Evolutionary conservation across 1,140 invertebrate genomes (phyloP).

Genomic region (Drosophila persimilis): DNA sequence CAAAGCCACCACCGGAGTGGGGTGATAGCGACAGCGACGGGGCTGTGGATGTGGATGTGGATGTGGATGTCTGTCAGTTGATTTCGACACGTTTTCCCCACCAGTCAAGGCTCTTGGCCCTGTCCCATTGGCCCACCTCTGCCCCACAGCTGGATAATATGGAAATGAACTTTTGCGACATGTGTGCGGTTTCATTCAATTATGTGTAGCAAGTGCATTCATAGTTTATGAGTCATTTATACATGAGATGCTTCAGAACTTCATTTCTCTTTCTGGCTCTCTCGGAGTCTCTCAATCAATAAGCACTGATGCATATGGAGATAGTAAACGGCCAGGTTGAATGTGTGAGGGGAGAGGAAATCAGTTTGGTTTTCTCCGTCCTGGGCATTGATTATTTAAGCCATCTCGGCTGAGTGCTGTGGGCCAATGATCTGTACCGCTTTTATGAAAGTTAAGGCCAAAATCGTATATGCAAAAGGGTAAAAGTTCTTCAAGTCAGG

Average conservation of each 20-base stretch:
- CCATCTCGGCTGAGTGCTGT: constrained; percentile 43
- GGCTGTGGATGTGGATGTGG: too few relatives aligned
- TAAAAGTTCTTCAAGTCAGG: constrained; percentile 40
- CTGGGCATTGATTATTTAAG: constrained; percentile 53
- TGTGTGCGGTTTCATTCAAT: constrained; percentile 68
- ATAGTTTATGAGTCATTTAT: constrained; percentile 45
- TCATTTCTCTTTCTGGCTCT: background rate
- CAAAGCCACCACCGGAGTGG: constrained; percentile 3
- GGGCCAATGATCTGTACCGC: constrained; percentile 36
- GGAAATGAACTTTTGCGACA: constrained; percentile 41
- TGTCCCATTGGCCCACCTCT: too few relatives aligned
- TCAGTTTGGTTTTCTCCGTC: constrained; percentile 27
- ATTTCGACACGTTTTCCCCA: constrained; percentile 16
- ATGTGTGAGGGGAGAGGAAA: background rate
- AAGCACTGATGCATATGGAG: constrained; percentile 24
- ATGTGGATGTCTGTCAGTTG: background rate
- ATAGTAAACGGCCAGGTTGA: background rate
- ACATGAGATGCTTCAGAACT: constrained; percentile 2
- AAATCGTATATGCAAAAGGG: constrained; percentile 47
- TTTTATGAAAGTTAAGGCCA: background rate
- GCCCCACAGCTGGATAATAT: background rate
- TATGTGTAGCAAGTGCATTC: constrained; percentile 52
- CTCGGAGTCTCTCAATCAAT: constrained; percentile 51
- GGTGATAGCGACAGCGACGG: too few relatives aligned
- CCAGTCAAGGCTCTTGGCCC: constrained; percentile 5